A percentile compares a stretch with the other conserved stretches of the same genome.
Conservation (phyloP, 1,140 invertebrate genomes). For the Aphis craccivora region DNA sequence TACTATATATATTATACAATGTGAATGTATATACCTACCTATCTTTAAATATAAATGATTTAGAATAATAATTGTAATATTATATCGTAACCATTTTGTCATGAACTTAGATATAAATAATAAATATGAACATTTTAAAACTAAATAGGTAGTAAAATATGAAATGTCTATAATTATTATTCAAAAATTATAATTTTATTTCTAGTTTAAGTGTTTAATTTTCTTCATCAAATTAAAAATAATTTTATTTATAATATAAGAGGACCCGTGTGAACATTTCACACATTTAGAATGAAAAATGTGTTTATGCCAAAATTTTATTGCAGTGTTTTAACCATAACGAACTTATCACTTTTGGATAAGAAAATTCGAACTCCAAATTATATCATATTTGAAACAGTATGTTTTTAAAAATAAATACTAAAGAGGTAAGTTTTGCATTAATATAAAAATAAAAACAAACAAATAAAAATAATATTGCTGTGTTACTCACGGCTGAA, state of each 20-base stretch:
- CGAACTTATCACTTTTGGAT: background rate
- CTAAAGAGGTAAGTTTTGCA: background rate
- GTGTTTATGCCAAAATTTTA: background rate
- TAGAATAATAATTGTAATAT: background rate
- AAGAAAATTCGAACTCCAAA: background rate
- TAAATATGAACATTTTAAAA: background rate
- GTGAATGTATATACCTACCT: background rate
- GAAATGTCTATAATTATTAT: background rate
- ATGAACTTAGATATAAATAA: background rate
- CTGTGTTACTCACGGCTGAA: constrained; percentile 91
- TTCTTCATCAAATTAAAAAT: constrained; percentile 12
- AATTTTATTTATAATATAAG: background rate
- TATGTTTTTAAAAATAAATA: background rate
- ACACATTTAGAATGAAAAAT: constrained; percentile 17
- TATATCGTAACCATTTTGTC: background rate
- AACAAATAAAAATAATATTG: background rate
- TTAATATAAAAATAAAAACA: background rate
- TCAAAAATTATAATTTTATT: background rate
- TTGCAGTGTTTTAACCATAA: background rate
- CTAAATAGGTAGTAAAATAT: background rate
- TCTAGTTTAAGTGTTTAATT: background rate
- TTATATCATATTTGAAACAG: background rate
- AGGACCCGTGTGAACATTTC: background rate
- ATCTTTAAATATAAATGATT: background rate
- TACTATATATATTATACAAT: background rate